Evolutionary conservation across 2,797 vertebrate species (phyloP).

Genomic region (Acanthopagrus latus): DNA sequence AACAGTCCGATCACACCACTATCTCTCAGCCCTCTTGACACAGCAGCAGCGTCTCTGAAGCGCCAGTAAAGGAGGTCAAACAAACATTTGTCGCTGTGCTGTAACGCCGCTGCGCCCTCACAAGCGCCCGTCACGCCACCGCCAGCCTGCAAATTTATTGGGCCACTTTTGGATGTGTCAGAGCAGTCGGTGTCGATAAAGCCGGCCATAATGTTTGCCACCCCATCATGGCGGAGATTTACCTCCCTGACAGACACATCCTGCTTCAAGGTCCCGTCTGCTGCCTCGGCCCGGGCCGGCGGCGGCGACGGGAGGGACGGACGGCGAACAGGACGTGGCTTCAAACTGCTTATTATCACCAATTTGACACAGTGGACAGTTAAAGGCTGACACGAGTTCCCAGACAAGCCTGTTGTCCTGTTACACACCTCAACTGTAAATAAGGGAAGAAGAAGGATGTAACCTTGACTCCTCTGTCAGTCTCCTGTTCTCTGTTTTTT

Average conservation of each 20-base stretch:
- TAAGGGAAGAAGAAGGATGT: conserved; percentile 90
- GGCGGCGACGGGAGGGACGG: conserved; percentile 21
- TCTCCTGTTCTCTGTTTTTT: conserved; percentile 59
- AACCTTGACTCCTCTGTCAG: conserved; percentile 93
- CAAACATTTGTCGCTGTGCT: conserved; percentile 80
- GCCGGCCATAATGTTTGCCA: conserved; percentile 88
- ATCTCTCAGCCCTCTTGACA: conserved; percentile 33
- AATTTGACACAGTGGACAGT: conserved; percentile 88
- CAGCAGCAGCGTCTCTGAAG: not conserved
- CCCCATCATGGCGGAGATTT: conserved; percentile 83
- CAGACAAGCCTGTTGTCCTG: conserved; percentile 74
- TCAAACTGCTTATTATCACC: conserved; percentile 90
- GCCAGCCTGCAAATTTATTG: conserved; percentile 78
- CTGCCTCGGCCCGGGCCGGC: conserved; percentile 37
- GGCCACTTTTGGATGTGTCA: conserved; percentile 84
- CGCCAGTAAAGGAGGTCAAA: conserved; percentile 71
- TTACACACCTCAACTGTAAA: conserved; percentile 89
- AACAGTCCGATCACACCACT: conserved; percentile 11
- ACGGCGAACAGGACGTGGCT: conserved; percentile 61
- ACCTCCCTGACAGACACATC: conserved; percentile 84
- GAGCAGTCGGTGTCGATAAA: conserved; percentile 87
- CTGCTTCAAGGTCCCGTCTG: conserved; percentile 86
- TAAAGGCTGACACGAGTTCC: conserved; percentile 66
- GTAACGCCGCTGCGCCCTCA: conserved; percentile 68
- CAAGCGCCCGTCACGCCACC: conserved; percentile 74